phyloP scores from a whole-genome alignment of 2,113 vertebrate species.

The Caracal caracal region DNA sequence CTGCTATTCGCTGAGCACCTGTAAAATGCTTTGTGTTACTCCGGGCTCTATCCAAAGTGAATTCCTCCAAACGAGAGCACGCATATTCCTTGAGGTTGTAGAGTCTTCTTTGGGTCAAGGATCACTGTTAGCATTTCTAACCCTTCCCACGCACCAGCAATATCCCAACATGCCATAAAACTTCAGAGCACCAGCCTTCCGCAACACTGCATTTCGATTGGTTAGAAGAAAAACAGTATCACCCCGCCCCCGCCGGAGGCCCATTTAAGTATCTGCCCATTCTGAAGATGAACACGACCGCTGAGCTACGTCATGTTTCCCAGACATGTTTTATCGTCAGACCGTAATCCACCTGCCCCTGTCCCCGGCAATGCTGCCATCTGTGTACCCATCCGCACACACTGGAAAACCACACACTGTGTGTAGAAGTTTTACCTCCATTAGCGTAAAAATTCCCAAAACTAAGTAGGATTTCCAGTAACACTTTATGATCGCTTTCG shows the following conservation, averaged over 20 bases:
- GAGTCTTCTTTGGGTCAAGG: neutral
- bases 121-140: neutral
- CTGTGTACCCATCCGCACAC: rapidly evolving
- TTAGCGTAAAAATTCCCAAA: conserved; percentile 92
- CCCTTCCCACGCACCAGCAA: neutral
- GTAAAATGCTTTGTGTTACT: neutral
- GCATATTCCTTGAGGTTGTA: neutral
- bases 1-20: neutral
- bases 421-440: conserved; percentile 88
- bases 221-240: neutral
- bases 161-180: neutral
- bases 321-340: neutral
- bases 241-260: neutral
- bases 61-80: neutral
- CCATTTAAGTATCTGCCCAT: neutral
- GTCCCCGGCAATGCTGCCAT: rapidly evolving
- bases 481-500: conserved; percentile 91
- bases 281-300: neutral
- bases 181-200: neutral
- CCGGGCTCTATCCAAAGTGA: neutral
- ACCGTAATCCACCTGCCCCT: too few relatives aligned
- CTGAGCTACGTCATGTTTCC: neutral
- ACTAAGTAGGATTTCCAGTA: conserved; percentile 93
- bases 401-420: neutral
- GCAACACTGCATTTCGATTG: neutral